Evolutionary conservation across 2,797 vertebrate genomes (phyloP).

Genomic region (Clarias fuscus): DNA sequence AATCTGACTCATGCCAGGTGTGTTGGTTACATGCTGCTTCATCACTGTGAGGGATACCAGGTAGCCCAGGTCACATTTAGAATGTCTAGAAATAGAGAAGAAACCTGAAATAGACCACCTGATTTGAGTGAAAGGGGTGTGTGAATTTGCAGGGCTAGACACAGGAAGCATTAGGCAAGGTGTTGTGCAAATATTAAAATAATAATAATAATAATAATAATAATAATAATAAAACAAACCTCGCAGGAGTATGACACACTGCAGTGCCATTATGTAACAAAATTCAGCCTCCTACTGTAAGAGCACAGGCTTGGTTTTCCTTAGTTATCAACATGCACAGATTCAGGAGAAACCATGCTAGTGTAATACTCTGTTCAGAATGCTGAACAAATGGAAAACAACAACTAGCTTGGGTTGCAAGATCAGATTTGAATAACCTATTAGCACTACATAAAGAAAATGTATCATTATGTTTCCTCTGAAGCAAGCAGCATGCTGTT

Average conservation of each 20-base stretch:
- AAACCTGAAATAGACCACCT: slow-evolving; percentile 44
- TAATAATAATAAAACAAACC: slow-evolving; percentile 4
- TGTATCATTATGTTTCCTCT: neutral
- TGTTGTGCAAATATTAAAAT: slow-evolving; percentile 24
- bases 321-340: slow-evolving; percentile 31
- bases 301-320: slow-evolving; percentile 43
- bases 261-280: slow-evolving; percentile 62
- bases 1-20: slow-evolving; percentile 47
- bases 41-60: slow-evolving; percentile 56
- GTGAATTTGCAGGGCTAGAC: slow-evolving; percentile 39
- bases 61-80: slow-evolving; percentile 51
- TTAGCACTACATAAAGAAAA: neutral
- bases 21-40: slow-evolving; percentile 46
- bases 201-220: slow-evolving; percentile 12
- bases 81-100: slow-evolving; percentile 55
- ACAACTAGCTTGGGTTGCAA: neutral
- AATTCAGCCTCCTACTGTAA: slow-evolving; percentile 54
- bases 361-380: neutral
- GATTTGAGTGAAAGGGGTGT: slow-evolving; percentile 53
- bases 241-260: slow-evolving; percentile 49
- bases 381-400: slow-evolving; percentile 5
- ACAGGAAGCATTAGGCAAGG: slow-evolving; percentile 51
- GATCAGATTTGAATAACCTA: neutral
- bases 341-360: slow-evolving; percentile 20
- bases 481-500: neutral